Percentiles rank a stretch among this genome's conserved stretches.
Conservation (phyloP, 2,113 vertebrate genomes). For the Butorides virescens region DNA sequence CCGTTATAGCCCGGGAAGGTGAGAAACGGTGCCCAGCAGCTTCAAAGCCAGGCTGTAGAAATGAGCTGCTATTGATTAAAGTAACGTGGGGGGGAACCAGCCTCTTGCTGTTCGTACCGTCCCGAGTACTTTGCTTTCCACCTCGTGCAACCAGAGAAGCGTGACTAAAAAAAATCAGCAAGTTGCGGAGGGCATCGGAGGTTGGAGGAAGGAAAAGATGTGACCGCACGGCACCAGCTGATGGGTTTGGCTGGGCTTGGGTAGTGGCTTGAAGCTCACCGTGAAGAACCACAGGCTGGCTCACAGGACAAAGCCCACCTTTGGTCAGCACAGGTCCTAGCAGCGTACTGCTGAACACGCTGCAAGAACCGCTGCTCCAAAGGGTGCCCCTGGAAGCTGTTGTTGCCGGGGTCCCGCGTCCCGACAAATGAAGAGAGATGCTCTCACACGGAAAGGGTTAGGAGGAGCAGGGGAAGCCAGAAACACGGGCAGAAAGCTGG, state of each 20-base stretch:
- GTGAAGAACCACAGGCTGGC: background rate
- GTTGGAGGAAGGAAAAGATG: background rate
- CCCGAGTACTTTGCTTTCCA: background rate
- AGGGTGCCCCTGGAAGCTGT: background rate
- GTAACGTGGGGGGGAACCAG: background rate
- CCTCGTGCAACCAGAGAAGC: background rate
- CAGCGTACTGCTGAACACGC: accelerated
- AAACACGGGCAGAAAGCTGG: background rate
- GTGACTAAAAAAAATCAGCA: background rate
- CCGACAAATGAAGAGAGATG: background rate
- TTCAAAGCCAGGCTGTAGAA: background rate
- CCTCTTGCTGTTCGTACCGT: background rate
- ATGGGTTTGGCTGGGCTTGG: background rate
- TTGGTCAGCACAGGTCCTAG: background rate
- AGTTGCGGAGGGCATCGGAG: accelerated
- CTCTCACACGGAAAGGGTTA: accelerated
- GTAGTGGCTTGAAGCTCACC: background rate
- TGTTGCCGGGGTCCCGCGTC: background rate
- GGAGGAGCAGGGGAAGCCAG: background rate
- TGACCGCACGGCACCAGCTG: background rate
- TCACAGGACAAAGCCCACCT: background rate
- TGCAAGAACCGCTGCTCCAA: background rate
- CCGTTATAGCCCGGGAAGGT: background rate
- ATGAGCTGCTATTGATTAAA: background rate
- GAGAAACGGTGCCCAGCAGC: background rate